Base-by-base conservation (phyloP, 2,888 invertebrate species). In the Erebia palarica region DNA sequence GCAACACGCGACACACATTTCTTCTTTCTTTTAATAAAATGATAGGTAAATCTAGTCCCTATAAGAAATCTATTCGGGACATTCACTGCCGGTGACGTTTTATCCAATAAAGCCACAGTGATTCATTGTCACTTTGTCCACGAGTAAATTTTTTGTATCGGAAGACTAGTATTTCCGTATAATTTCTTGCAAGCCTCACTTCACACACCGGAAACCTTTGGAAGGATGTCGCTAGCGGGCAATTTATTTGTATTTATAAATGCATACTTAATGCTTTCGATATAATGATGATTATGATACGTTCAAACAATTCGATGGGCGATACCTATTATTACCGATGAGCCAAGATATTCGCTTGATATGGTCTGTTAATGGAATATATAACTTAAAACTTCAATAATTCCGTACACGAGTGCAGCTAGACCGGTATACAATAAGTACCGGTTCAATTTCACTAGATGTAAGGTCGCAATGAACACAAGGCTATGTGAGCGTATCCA, bases 361-460 rank as follows among this genome's bases (percentile, higher is more conserved):
- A 66, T 68, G 67, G 67, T 60, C 76, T 75, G 73, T 71, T 74
- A 76, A 77, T 78, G 73, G 75, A 79, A 80, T 80, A 79, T 80
- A 79, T 80, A 77, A 81, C 75, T 78, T 78, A 47, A 11, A 82
- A 79, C 78, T 78, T 79, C 79, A 81, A 81, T 79, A 79, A 84
- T 80, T 81, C 80, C 78, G 81, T 77, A 76, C 76, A 78, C 73
- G 77, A 83, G 78, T 80, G 80, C 78, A 80, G 78, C 76, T 72
- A 80, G 79, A 80, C 81, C 80, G 81, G 81, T 82, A 79, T 80
- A 78, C 77, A 75, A 76, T 75, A 76, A 76, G 77, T 84, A 88
- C 89, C 85, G 87, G 88, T 90, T 89, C 86, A 91, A 91, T 92
- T 91, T 91, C 91, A 91, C 91, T 89, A 86, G 86, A 85, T 78